A percentile compares a stretch with the other conserved stretches of the same genome.
Conservation (phyloP, 2,797 vertebrate species). For the Amblyopsis hoosieri region DNA sequence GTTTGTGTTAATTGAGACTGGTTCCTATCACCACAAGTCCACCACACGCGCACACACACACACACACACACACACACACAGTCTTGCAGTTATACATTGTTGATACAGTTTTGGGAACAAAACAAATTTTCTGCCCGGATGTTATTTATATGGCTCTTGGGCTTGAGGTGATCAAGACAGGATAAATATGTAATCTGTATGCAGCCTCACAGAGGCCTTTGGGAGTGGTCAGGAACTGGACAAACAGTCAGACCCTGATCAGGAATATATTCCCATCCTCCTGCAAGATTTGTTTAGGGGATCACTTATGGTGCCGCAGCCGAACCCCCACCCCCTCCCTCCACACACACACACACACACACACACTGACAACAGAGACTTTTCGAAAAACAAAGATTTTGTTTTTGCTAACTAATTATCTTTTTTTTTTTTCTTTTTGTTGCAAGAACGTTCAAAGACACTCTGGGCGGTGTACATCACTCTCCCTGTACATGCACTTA, state of each 20-base stretch:
- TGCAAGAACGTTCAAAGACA: too few relatives aligned
- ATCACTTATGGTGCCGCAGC: too few relatives aligned
- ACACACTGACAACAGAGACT: not conserved
- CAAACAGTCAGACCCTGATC: slow-evolving; percentile 59
- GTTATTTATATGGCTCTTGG: slow-evolving; percentile 50
- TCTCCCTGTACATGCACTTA: too few relatives aligned
- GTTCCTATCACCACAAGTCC: not conserved
- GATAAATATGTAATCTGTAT: slow-evolving; percentile 68
- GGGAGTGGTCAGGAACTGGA: slow-evolving; percentile 48
- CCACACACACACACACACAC: slow-evolving; percentile 8
- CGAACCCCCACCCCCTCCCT: too few relatives aligned
- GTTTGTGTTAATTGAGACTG: too few relatives aligned
- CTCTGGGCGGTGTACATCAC: too few relatives aligned
- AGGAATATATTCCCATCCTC: slow-evolving; percentile 44
- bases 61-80: not conserved
- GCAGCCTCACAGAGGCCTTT: slow-evolving; percentile 69
- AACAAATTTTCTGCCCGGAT: slow-evolving; percentile 33
- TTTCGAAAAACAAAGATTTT: too few relatives aligned
- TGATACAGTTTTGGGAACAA: slow-evolving; percentile 42
- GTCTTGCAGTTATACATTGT: not conserved
- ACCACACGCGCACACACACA: not conserved
- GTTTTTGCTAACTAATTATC: not conserved
- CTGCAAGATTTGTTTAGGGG: too few relatives aligned
- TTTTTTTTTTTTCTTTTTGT: not conserved
- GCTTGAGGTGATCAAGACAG: slow-evolving; percentile 44